Evolutionary conservation across 2,888 invertebrate species (phyloP), one percentile per base, ranked within the genome.

Genomic region (Drosophila seclusa): DNA sequence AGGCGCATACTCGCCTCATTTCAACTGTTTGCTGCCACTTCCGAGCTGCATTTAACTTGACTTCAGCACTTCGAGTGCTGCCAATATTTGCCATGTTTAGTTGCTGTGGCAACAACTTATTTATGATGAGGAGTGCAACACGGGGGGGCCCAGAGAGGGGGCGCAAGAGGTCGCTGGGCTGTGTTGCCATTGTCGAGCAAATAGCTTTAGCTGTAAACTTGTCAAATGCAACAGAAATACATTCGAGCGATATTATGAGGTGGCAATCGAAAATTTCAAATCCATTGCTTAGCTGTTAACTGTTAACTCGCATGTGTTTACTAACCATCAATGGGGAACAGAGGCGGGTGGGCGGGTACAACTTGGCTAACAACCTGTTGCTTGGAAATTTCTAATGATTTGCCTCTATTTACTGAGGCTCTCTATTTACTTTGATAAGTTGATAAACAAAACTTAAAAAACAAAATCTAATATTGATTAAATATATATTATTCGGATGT

Each of bases 11-110:
- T 11, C 5, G 21, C 2, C 16, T 21, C 6, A 6, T 3, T 10
- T 10, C 4, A 42, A 53, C 52, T 57, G 18, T 36, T 36, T 36
- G 34, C 49, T 67, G 63, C 31, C 58, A 54, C 38, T 72, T 79
- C 69, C 69, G 52, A 49, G 58, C 70, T 53, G 74, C 78, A 81
- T 81, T 74, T 74, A 78, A 70, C 60, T 82, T 74, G 65, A 61
- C 68, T 77, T 70, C 73, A 60, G 69, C 68, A 49, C 50, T 59
- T 78, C 62, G 68, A 80, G 82, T 78, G 75, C 82, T 80, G 80
- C 78, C 80, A 80, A 80, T 80, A 82, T 80, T 80, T 80, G 80
- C 80, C 78, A 71, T 82, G 82, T 78, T 82, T 78, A 81, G 78
- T 78, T 78, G 82, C 75, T 75, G 75, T 80, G 81, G 82, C 80